Percentiles rank a stretch among this genome's conserved stretches.
phyloP scores from a whole-genome alignment of 2,113 vertebrate species.

The Aplodontia rufa region DNA sequence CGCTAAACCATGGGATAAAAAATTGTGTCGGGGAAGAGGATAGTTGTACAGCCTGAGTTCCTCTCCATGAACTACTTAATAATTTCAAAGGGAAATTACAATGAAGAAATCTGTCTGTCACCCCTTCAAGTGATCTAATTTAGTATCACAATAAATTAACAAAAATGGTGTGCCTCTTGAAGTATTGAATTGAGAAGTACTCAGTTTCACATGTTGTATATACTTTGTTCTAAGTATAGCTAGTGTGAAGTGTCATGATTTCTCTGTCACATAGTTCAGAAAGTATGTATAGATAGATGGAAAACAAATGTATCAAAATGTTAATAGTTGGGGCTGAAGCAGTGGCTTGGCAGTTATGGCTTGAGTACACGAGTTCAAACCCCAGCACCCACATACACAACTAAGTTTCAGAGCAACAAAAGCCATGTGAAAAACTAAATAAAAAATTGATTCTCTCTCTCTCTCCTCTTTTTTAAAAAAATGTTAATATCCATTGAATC shows the following conservation, averaged over 20 bases:
- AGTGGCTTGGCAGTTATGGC: too few relatives aligned
- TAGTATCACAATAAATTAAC: background rate
- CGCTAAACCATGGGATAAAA: background rate
- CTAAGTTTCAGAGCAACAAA: too few relatives aligned
- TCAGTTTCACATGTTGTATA: background rate
- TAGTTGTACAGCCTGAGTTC: background rate
- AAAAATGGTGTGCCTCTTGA: background rate
- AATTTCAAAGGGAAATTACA: background rate
- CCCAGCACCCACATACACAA: too few relatives aligned
- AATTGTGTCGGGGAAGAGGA: background rate
- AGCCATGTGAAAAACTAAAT: too few relatives aligned
- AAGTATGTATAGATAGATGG: background rate
- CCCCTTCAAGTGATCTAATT: slow-evolving; percentile 1
- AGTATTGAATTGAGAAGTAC: background rate
- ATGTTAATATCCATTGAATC: background rate
- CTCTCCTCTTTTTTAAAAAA: too few relatives aligned
- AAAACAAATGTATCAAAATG: slow-evolving; percentile 23
- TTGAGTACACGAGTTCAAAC: too few relatives aligned
- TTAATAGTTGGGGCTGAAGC: too few relatives aligned
- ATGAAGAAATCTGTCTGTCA: background rate
- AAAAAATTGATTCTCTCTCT: too few relatives aligned
- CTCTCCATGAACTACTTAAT: background rate
- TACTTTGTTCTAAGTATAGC: too few relatives aligned
- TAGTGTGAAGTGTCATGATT: background rate
- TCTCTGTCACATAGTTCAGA: background rate